These are phyloP conservation scores for Calephelis virginiensis DNA, from an alignment of 1,140 invertebrate species.

Conservation along the genomic window DNA sequence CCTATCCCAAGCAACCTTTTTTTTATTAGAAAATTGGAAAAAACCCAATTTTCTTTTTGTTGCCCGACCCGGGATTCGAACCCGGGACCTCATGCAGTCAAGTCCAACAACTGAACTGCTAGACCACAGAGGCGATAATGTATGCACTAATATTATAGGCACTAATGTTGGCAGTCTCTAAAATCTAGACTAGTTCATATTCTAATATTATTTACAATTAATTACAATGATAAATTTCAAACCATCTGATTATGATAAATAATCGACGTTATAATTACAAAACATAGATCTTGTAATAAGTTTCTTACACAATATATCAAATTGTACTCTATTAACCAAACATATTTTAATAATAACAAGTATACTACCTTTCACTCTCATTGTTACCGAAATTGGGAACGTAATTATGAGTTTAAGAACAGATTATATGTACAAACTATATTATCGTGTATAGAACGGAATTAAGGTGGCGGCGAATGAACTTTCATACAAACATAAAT, in stretches of 20 bases:
- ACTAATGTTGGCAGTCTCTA: too few species aligned
- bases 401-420: conserved; percentile 30
- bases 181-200: not conserved
- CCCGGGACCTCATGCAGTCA: too few species aligned
- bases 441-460: not conserved
- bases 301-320: conserved; percentile 70
- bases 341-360: conserved; percentile 60
- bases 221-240: conserved; percentile 20
- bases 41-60: too few species aligned
- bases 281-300: conserved; percentile 57
- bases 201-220: not conserved
- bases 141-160: too few species aligned
- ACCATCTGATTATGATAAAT: conserved; percentile 29
- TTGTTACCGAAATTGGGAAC: conserved; percentile 38
- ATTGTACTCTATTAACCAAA: conserved; percentile 66
- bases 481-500: too few species aligned
- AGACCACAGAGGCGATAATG: too few species aligned
- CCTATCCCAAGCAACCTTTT: too few species aligned
- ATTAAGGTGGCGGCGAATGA: too few species aligned
- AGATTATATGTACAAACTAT: conserved; percentile 16
- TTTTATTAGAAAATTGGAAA: too few species aligned
- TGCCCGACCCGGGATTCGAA: too few species aligned
- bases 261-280: conserved; percentile 47
- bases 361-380: conserved; percentile 64
- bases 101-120: too few species aligned